Conservation (phyloP, 1,140 invertebrate species). For the Lerema accius region DNA sequence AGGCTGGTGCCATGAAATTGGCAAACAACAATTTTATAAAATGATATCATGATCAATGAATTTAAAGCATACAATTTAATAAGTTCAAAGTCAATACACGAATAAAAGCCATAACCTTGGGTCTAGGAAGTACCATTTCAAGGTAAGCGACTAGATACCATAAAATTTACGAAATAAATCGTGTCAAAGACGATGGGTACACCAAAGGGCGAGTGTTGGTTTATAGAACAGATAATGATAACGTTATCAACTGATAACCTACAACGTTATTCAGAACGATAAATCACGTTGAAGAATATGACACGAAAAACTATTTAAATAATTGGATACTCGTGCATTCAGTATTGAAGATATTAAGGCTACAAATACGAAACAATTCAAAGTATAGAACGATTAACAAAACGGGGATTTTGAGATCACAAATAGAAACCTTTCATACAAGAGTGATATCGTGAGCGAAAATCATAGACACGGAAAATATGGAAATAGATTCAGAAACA, state of each 20-base stretch:
- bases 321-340: background rate
- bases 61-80: too few species aligned
- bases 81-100: too few species aligned
- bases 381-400: too few species aligned
- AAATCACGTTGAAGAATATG: conserved; percentile 1
- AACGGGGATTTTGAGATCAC: too few species aligned
- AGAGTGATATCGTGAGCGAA: background rate
- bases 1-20: too few species aligned
- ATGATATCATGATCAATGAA: too few species aligned
- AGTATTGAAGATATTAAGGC: background rate
- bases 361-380: background rate
- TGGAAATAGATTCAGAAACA: conserved; percentile 23
- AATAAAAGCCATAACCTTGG: background rate
- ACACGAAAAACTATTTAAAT: background rate
- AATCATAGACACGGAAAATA: conserved; percentile 12
- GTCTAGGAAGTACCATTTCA: background rate
- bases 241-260: conserved; percentile 5
- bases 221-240: conserved; percentile 14
- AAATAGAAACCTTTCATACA: too few species aligned
- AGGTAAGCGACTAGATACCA: background rate
- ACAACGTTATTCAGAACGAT: conserved; percentile 2
- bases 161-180: background rate
- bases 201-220: conserved; percentile 4
- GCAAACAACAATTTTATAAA: too few species aligned
- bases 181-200: background rate